These are phyloP conservation scores for Acromyrmex heyeri DNA, from an alignment of 1,140 invertebrate species.

Conservation along the genomic window DNA sequence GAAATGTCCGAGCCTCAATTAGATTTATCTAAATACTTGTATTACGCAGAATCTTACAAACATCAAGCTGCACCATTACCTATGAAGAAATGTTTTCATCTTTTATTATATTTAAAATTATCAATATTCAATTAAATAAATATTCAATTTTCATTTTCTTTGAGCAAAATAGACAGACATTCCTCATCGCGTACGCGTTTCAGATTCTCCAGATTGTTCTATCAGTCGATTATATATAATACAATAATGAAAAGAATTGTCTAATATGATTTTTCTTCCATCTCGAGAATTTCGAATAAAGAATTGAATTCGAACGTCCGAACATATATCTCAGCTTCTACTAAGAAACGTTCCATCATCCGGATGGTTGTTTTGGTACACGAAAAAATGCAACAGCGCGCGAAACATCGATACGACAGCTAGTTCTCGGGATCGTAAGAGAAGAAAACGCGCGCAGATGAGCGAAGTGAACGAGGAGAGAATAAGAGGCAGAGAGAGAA, in stretches of 20 bases:
- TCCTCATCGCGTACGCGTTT: not conserved
- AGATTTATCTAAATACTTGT: constrained; percentile 22
- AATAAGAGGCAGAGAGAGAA: not conserved
- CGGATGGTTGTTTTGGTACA: not conserved
- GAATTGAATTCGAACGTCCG: too few species aligned
- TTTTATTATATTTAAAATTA: not conserved
- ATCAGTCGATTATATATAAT: not conserved
- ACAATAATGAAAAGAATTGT: not conserved
- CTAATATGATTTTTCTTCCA: constrained; percentile 15
- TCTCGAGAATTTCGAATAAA: constrained; percentile 4
- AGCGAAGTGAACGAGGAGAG: not conserved
- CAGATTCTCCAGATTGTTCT: not conserved
- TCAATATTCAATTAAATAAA: not conserved
- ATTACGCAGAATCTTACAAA: not conserved
- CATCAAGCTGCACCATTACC: not conserved
- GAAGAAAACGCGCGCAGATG: constrained; percentile 43
- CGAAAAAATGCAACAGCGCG: constrained; percentile 52
- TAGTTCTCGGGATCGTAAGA: constrained; percentile 55
- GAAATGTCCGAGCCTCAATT: constrained; percentile 6
- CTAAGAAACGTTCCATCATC: not conserved
- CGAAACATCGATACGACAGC: constrained; percentile 68
- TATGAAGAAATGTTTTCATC: not conserved
- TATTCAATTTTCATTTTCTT: not conserved
- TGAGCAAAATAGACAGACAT: not conserved
- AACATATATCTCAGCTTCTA: too few species aligned